Percentiles rank a stretch among this genome's conserved stretches.
phyloP scores from a whole-genome alignment of 1,140 invertebrate species.

The Bombus sylvicola region DNA sequence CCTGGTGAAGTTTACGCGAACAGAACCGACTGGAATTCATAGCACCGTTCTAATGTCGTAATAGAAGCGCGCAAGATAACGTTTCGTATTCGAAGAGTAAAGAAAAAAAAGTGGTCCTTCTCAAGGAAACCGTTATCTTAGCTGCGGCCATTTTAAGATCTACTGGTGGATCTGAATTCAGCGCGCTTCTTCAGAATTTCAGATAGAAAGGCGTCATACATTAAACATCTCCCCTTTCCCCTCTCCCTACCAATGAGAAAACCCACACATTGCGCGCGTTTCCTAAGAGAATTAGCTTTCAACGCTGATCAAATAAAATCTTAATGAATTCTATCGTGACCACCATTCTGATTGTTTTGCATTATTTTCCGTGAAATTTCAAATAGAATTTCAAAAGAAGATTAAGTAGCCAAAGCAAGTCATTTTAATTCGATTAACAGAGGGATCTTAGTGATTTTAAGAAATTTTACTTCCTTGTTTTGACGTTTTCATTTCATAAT shows the following conservation, averaged over 20 bases:
- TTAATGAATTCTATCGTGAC: slow-evolving; percentile 7
- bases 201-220: slow-evolving; percentile 48
- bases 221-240: slow-evolving; percentile 28
- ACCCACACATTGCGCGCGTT: neutral
- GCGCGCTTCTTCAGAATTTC: slow-evolving; percentile 35
- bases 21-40: slow-evolving; percentile 21
- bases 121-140: slow-evolving; percentile 54
- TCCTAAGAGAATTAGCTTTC: slow-evolving; percentile 38
- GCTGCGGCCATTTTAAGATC: slow-evolving; percentile 46
- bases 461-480: neutral
- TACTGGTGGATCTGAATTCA: slow-evolving; percentile 37
- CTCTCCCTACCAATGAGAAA: slow-evolving; percentile 13
- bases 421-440: neutral
- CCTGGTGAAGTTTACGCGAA: slow-evolving; percentile 18
- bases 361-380: neutral
- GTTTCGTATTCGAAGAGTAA: slow-evolving; percentile 27
- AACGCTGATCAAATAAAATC: slow-evolving; percentile 30
- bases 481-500: too few species aligned
- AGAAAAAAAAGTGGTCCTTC: slow-evolving; percentile 26
- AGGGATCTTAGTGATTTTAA: neutral
- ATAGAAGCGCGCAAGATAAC: slow-evolving; percentile 50
- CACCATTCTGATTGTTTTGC: neutral
- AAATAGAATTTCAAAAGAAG: neutral
- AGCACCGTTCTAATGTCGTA: slow-evolving; percentile 26
- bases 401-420: too few species aligned